Base-by-base conservation (phyloP, 2,113 vertebrate species). In the Dendrocopos noguchii region DNA sequence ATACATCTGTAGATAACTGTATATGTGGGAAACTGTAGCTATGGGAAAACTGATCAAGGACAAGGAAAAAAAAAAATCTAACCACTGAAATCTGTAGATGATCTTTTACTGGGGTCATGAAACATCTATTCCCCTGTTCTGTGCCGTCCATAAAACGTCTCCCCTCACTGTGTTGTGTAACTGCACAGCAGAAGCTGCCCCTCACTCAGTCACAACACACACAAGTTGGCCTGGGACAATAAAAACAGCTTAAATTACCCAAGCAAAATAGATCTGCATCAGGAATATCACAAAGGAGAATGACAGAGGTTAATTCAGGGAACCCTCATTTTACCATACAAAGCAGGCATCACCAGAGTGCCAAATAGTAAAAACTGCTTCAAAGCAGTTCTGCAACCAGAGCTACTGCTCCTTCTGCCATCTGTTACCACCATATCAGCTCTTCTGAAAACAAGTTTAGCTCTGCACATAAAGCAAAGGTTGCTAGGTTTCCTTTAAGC, bases 401-500 rank as follows among this genome's bases (percentile, higher is more conserved):
- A 91, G 87, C 75, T 82, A 44, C 84, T 36, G 84, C 75, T 76
- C 71, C 78, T 83, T 80, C 76, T 39, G 14, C 89, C 80, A 93
- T 92, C 94, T 91, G 82, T 44, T 84, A 73, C 31, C 34, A 77
- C 34, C 34, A 1, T 14, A 78, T 28, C 79, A 68, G 76, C 73
- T 71, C 82, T 83, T 67, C 28, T 50, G 70, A 88, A 91, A 92
- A 64, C 72, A 91, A 83, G 57, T 71, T 47, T 7, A 82, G 79
- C 82, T 88, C 31, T 75, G 93, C 79, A 78, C 87, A 67, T 31
- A 64, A 86, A 93, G 90, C 80, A 93, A 89, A 93, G 89, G 93
- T 94, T 96, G 93, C 90, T 95, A 94, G 80, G 93, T 90, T 96
- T 91, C 91, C 82, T 95, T 91, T 92, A 88, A 92, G 90, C 61